Conservation (phyloP, 2,113 vertebrate species). For the Cheirogaleus medius region DNA sequence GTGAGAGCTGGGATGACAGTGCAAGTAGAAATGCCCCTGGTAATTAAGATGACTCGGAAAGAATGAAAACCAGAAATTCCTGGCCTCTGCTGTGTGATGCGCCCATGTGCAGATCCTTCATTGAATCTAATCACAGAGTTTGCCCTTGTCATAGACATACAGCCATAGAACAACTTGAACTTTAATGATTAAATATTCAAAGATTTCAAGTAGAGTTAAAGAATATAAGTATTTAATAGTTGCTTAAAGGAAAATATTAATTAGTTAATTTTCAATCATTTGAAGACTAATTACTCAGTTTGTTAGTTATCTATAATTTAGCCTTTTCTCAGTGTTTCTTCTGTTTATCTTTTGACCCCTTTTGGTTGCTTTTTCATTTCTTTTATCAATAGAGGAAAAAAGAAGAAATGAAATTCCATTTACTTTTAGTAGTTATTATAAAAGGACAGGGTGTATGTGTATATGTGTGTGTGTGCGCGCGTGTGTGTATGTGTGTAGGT, state of each 20-base stretch:
- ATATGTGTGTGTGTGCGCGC: background rate
- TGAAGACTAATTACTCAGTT: background rate
- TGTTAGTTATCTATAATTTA: background rate
- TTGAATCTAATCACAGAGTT: background rate
- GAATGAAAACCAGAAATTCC: background rate
- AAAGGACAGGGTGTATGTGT: background rate
- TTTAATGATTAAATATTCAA: conserved; percentile 6
- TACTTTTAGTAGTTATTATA: conserved; percentile 18
- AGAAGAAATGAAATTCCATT: conserved; percentile 36
- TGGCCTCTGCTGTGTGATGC: background rate
- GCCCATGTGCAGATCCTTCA: background rate
- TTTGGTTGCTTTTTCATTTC: conserved; percentile 20
- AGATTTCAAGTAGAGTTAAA: background rate
- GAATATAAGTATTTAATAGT: background rate
- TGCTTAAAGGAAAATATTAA: conserved; percentile 30
- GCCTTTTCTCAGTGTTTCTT: conserved; percentile 14
- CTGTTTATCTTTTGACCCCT: background rate
- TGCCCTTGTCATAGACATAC: background rate
- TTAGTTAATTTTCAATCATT: conserved; percentile 37
- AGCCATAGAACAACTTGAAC: background rate
- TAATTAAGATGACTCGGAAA: conserved; percentile 41
- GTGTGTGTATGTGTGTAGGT: background rate
- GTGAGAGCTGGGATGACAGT: conserved; percentile 21
- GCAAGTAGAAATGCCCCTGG: conserved; percentile 18
- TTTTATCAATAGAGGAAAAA: background rate